phyloP scores from a whole-genome alignment of 2,888 invertebrate species.

The Torymus texanus region DNA sequence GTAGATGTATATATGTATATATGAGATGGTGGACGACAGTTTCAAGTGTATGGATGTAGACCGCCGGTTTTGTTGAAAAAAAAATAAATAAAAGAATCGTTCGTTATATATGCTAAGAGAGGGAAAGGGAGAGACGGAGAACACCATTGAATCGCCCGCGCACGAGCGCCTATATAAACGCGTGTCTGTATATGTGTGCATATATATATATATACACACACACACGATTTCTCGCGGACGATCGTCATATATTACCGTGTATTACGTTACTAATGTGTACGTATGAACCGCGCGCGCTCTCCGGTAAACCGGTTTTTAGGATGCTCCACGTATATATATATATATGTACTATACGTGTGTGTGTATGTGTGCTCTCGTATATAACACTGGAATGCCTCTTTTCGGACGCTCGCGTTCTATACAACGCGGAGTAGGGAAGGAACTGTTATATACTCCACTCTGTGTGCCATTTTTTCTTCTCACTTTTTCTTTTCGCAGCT shows the following conservation, averaged over 20 bases:
- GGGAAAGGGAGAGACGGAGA: slow-evolving; percentile 7
- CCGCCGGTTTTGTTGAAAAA: slow-evolving; percentile 3
- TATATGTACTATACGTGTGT: too few relatives aligned
- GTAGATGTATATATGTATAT: neutral
- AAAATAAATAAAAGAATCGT: too few relatives aligned
- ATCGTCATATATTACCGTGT: slow-evolving; percentile 55
- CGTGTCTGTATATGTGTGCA: neutral
- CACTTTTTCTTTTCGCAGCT: slow-evolving; percentile 56
- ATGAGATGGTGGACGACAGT: neutral
- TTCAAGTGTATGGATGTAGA: neutral
- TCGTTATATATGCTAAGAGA: neutral
- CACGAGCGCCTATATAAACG: neutral
- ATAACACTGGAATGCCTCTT: slow-evolving; percentile 53
- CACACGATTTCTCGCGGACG: slow-evolving; percentile 11
- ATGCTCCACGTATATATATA: neutral
- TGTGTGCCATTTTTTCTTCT: slow-evolving; percentile 56
- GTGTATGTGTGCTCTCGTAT: slow-evolving; percentile 42
- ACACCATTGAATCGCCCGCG: slow-evolving; percentile 4
- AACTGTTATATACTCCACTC: slow-evolving; percentile 45
- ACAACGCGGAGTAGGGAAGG: slow-evolving; percentile 21
- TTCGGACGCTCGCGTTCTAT: slow-evolving; percentile 28
- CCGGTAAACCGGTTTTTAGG: slow-evolving; percentile 54
- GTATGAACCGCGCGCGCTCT: slow-evolving; percentile 35
- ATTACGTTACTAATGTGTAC: slow-evolving; percentile 56
- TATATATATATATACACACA: neutral